These are phyloP conservation scores for Agrochola litura DNA, from an alignment of 2,888 invertebrate genomes.

Conservation along the genomic window DNA sequence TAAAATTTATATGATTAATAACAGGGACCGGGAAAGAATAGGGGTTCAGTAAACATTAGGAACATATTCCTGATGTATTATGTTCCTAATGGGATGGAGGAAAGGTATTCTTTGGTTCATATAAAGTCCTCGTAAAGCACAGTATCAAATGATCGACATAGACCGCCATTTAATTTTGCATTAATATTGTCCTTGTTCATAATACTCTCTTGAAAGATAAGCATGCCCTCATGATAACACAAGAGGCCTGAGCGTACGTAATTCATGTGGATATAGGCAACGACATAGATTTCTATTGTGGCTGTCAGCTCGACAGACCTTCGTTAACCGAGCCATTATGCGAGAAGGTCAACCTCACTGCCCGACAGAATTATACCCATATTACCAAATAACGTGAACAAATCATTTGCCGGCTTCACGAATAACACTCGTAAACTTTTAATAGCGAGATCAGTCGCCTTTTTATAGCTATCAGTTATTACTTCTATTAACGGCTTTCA, in stretches of 20 bases:
- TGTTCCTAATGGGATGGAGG: too few species aligned
- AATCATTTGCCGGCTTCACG: conserved; percentile 56
- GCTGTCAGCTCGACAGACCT: conserved; percentile 72
- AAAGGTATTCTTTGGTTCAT: background rate
- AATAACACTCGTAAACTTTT: conserved; percentile 51
- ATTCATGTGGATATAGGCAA: conserved; percentile 43
- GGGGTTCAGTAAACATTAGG: background rate
- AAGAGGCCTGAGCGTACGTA: conserved; percentile 24
- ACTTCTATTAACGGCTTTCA: conserved; percentile 45
- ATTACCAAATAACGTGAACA: conserved; percentile 64
- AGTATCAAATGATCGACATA: conserved; percentile 12
- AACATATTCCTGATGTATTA: background rate
- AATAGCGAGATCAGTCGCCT: conserved; percentile 36
- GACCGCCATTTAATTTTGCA: conserved; percentile 1
- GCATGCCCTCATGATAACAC: conserved; percentile 55
- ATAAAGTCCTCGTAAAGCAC: background rate
- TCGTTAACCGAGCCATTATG: conserved; percentile 77
- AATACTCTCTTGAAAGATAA: conserved; percentile 51
- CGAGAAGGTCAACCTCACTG: conserved; percentile 77
- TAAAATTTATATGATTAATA: background rate
- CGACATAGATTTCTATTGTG: conserved; percentile 65
- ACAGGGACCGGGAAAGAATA: background rate
- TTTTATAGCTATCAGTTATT: conserved; percentile 54
- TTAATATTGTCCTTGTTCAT: conserved; percentile 37
- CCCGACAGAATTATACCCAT: conserved; percentile 65